A percentile compares a stretch with the other conserved stretches of the same genome.
These are phyloP conservation scores for Hemicentrotus pulcherrimus DNA, from an alignment of 35 echinoderm and acorn worm genomes.

Conservation along the genomic window DNA sequence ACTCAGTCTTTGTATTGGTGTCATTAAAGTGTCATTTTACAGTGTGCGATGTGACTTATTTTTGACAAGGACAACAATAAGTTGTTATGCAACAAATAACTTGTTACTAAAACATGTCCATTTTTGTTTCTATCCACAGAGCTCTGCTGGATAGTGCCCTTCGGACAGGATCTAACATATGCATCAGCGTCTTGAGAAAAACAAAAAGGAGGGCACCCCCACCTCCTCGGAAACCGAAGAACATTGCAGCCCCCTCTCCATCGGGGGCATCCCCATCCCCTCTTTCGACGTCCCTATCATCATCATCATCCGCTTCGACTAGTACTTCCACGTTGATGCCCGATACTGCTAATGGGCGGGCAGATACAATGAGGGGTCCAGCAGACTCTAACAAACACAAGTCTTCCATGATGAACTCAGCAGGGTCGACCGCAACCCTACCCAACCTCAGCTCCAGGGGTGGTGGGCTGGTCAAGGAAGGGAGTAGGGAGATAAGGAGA, in stretches of 20 bases:
- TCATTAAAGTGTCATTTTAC: neutral
- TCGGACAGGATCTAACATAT: constrained; percentile 58
- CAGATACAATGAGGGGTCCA: neutral
- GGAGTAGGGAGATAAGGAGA: constrained; percentile 35
- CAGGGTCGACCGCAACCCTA: neutral
- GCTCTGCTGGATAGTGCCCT: constrained; percentile 73
- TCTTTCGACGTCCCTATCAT: neutral
- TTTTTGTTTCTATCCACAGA: constrained; percentile 50
- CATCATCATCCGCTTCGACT: neutral
- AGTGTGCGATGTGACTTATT: neutral
- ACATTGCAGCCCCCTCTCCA: neutral
- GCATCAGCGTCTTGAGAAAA: constrained; percentile 76
- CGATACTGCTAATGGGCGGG: neutral
- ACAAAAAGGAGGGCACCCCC: constrained; percentile 78
- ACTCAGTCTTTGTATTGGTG: neutral
- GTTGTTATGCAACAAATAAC: neutral
- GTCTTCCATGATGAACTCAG: neutral
- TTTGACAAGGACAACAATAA: neutral
- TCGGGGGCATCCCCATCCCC: neutral
- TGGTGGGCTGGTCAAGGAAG: neutral
- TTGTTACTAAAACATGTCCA: neutral
- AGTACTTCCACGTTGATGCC: constrained; percentile 4
- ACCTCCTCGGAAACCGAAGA: constrained; percentile 46
- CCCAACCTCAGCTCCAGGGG: neutral
- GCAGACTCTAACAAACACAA: neutral